Evolutionary conservation across 2,113 vertebrate genomes (phyloP).

Genomic region (Calonectris borealis): DNA sequence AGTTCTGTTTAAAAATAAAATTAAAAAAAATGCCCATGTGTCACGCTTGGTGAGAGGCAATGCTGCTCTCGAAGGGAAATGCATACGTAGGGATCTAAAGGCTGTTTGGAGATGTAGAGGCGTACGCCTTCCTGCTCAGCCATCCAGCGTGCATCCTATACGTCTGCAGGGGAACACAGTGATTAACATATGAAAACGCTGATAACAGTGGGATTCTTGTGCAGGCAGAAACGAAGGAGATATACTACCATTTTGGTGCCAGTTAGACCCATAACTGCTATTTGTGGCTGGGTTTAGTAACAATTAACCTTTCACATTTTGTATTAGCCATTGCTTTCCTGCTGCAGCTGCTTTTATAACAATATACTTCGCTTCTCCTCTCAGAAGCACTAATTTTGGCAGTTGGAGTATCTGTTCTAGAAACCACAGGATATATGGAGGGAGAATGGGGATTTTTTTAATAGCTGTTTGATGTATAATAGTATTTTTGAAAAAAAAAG

Average conservation of each 20-base stretch:
- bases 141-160: not conserved
- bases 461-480: not conserved
- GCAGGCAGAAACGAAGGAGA: not conserved
- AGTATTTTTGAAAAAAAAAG: not conserved
- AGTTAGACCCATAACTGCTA: conserved; percentile 22
- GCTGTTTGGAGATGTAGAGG: not conserved
- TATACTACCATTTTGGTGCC: conserved; percentile 1
- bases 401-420: not conserved
- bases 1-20: rapidly evolving
- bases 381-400: not conserved
- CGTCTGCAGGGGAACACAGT: not conserved
- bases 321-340: not conserved
- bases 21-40: rapidly evolving
- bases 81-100: not conserved
- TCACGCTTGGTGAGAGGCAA: not conserved
- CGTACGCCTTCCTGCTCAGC: not conserved
- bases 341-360: conserved; percentile 46
- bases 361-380: not conserved
- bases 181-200: conserved; percentile 63
- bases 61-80: not conserved
- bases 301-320: conserved; percentile 62
- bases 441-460: not conserved
- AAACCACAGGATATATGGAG: not conserved
- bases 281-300: not conserved
- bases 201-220: conserved; percentile 65